Evolutionary conservation across 2,888 invertebrate genomes (phyloP), one percentile per base, ranked within the genome.

Genomic region (Drosophila kambysellisi): DNA sequence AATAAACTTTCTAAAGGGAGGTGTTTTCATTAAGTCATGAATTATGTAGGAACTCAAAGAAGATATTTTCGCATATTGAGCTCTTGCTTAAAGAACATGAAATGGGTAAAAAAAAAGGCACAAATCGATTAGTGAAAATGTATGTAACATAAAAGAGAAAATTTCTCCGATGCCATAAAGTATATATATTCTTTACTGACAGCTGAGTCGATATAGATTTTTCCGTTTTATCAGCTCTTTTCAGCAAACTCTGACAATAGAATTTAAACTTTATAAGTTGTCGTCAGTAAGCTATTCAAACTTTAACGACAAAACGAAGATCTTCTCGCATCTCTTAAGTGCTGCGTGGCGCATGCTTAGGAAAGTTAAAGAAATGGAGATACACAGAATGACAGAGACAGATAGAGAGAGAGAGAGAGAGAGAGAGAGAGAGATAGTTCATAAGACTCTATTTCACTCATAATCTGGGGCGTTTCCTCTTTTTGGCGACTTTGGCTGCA

Each of bases 301-400:
- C 11, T 43, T 6, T 20, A 20, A 11, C 41, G 5, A n/a, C n/a
- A n/a, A n/a, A n/a, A 8, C 3, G 11, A 46, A 15, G 25, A 46
- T 46, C 7, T 46, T 46, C 15, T 0, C 0, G 0, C 15, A 46
- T 2, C 4, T 46, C 25, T 25, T 46, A 25, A 15, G 12, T 52
- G 43, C 15, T 54, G 9, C 15, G 32, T 29, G 33, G 48, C 56
- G 59, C 75, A 63, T 76, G 63, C 63, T 72, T 67, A 29, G 29
- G 48, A 48, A 11, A 53, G 25, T 30, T 17, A 4, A 43, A 25
- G n/a, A 51, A 25, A 8, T 15, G 11, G 39, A 39, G 15, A 8
- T 17, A 39, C n/a, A n/a, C n/a, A n/a, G n/a, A n/a, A n/a, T n/a
- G 37, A 39, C 15, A 15, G 11, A 66, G 59, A 63, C n/a, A 46